A percentile compares a stretch with the other conserved stretches of the same genome.
phyloP scores from a whole-genome alignment of 2,113 vertebrate species.

The Etia nguti region DNA sequence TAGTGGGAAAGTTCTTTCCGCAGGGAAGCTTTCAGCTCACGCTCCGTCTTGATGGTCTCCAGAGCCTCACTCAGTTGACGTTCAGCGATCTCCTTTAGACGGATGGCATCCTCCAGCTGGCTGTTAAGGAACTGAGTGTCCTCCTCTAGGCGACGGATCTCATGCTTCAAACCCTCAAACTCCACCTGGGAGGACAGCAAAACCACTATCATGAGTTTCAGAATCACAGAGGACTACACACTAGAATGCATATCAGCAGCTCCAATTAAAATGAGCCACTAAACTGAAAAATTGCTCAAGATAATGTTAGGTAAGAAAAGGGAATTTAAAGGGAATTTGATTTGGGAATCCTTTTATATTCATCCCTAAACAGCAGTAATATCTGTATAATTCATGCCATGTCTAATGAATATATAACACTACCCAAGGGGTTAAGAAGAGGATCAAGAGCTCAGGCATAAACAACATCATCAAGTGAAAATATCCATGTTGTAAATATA shows the following conservation, averaged over 20 bases:
- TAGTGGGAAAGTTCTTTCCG: conserved; percentile 96
- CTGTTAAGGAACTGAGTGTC: conserved; percentile 95
- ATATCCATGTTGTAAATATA: background rate
- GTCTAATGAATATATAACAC: background rate
- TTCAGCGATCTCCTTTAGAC: conserved; percentile 93
- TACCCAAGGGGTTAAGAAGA: background rate
- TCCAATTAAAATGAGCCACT: background rate
- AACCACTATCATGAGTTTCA: background rate
- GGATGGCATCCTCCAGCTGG: conserved; percentile 93
- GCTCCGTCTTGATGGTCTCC: conserved; percentile 93
- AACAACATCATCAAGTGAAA: background rate
- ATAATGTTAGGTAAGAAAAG: background rate
- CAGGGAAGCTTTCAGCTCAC: conserved; percentile 93
- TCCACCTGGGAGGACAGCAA: conserved; percentile 80
- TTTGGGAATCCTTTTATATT: background rate
- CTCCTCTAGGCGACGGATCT: conserved; percentile 94
- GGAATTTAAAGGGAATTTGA: conserved; percentile 17
- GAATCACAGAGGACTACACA: background rate
- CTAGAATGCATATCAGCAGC: background rate
- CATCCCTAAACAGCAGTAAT: background rate
- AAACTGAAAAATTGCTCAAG: background rate
- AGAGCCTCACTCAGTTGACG: conserved; percentile 91
- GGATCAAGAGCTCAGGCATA: background rate
- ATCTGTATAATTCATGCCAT: background rate
- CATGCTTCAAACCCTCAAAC: conserved; percentile 97